These are phyloP conservation scores for Lacanobia oleracea DNA, from an alignment of 2,888 invertebrate species.

Conservation along the genomic window DNA sequence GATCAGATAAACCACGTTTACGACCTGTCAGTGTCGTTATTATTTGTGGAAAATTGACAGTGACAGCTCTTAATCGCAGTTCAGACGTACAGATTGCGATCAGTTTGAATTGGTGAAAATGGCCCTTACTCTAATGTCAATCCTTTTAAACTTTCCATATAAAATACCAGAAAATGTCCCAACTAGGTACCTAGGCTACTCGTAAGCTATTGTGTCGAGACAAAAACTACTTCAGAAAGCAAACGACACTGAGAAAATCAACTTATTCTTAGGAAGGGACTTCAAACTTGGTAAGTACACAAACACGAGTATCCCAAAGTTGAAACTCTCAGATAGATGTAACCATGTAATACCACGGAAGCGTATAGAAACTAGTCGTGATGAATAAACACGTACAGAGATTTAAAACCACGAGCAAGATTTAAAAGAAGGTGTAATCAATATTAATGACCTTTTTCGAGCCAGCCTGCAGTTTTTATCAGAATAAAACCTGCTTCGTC, in stretches of 20 bases:
- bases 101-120: too few species aligned
- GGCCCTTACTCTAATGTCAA: not conserved
- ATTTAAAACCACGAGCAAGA: constrained; percentile 47
- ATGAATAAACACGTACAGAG: constrained; percentile 50
- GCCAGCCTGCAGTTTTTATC: constrained; percentile 23
- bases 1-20: too few species aligned
- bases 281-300: not conserved
- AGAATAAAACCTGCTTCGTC: constrained; percentile 5
- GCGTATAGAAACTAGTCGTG: constrained; percentile 48
- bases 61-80: too few species aligned
- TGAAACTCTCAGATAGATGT: constrained; percentile 13
- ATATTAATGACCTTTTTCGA: constrained; percentile 47
- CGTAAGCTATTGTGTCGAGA: not conserved
- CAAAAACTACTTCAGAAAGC: constrained; percentile 2
- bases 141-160: not conserved
- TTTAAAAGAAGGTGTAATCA: constrained; percentile 47
- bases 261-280: not conserved
- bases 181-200: too few species aligned
- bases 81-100: too few species aligned
- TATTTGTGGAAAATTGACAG: too few species aligned
- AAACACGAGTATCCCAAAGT: constrained; percentile 2
- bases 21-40: too few species aligned
- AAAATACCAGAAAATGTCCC: not conserved
- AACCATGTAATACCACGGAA: constrained; percentile 53
- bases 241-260: not conserved